These are phyloP conservation scores for Chironomus tepperi DNA, from an alignment of 1,140 invertebrate species.

Conservation along the genomic window DNA sequence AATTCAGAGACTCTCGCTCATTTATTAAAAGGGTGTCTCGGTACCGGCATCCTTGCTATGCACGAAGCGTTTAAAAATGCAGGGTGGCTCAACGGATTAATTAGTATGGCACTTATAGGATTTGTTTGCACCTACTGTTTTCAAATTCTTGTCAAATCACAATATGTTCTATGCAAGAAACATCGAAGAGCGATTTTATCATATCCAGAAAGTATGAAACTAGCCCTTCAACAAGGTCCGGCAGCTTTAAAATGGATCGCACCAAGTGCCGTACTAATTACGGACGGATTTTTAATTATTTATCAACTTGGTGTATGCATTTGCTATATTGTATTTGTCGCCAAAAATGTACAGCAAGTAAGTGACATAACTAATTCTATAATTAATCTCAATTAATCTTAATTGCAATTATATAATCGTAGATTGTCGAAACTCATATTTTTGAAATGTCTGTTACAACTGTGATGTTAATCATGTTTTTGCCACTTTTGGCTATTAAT, in stretches of 20 bases:
- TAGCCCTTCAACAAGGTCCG: conserved; percentile 52
- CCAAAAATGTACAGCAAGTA: conserved; percentile 58
- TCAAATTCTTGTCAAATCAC: conserved; percentile 48
- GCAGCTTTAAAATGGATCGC: conserved; percentile 45
- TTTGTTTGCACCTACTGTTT: conserved; percentile 55
- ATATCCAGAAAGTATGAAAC: conserved; percentile 56
- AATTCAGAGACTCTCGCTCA: conserved; percentile 59
- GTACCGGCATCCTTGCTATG: conserved; percentile 75
- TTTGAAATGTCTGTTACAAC: conserved; percentile 37
- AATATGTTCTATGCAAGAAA: conserved; percentile 49
- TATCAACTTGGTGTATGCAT: conserved; percentile 86
- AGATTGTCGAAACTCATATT: conserved; percentile 40
- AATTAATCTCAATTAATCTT: conserved; percentile 38
- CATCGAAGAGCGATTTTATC: conserved; percentile 47
- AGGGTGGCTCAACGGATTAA: conserved; percentile 53
- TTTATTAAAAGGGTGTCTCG: conserved; percentile 61
- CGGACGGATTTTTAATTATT: conserved; percentile 65
- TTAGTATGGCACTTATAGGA: conserved; percentile 51
- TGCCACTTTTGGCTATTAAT: conserved; percentile 60
- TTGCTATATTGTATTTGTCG: conserved; percentile 80
- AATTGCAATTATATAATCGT: conserved; percentile 26
- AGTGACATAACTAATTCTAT: conserved; percentile 41
- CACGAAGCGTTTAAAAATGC: conserved; percentile 63
- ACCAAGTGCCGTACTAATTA: conserved; percentile 44
- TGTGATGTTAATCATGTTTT: conserved; percentile 53